Percentiles rank a stretch among this genome's conserved stretches.
These are phyloP conservation scores for Eupeodes latifasciatus DNA, from an alignment of 2,888 invertebrate genomes.

Conservation along the genomic window DNA sequence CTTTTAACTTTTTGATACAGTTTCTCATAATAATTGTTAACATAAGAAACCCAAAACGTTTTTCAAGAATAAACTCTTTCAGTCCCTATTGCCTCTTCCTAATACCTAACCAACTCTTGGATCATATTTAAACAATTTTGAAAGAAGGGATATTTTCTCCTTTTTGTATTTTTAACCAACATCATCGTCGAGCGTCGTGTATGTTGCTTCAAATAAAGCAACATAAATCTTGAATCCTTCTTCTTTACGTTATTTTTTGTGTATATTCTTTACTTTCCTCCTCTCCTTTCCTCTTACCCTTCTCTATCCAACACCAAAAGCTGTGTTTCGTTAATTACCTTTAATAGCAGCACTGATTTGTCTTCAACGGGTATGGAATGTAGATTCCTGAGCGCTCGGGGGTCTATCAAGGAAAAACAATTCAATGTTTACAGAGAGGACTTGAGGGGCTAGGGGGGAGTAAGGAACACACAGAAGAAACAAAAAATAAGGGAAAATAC, in stretches of 20 bases:
- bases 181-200: not conserved
- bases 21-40: slow-evolving; percentile 65
- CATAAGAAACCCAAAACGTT: slow-evolving; percentile 68
- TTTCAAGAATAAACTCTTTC: slow-evolving; percentile 7
- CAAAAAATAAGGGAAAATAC: slow-evolving; percentile 30
- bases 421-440: slow-evolving; percentile 62
- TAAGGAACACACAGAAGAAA: not conserved
- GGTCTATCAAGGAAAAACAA: slow-evolving; percentile 25
- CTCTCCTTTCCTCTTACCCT: not conserved
- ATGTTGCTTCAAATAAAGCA: slow-evolving; percentile 26
- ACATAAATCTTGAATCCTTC: slow-evolving; percentile 60
- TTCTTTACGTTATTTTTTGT: slow-evolving; percentile 9
- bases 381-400: slow-evolving; percentile 33
- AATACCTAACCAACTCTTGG: not conserved
- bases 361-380: slow-evolving; percentile 60
- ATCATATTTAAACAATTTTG: slow-evolving; percentile 60
- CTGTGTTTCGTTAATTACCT: slow-evolving; percentile 75
- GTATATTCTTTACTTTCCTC: not conserved
- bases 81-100: not conserved
- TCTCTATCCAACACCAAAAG: slow-evolving; percentile 52
- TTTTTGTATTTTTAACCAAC: slow-evolving; percentile 4
- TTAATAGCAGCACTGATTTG: slow-evolving; percentile 76
- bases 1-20: slow-evolving; percentile 65
- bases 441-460: not conserved
- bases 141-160: not conserved